Percentiles rank a stretch among this genome's conserved stretches.
These are phyloP conservation scores for Papilio aristodemus DNA, from an alignment of 1,140 invertebrate genomes.

Conservation along the genomic window DNA sequence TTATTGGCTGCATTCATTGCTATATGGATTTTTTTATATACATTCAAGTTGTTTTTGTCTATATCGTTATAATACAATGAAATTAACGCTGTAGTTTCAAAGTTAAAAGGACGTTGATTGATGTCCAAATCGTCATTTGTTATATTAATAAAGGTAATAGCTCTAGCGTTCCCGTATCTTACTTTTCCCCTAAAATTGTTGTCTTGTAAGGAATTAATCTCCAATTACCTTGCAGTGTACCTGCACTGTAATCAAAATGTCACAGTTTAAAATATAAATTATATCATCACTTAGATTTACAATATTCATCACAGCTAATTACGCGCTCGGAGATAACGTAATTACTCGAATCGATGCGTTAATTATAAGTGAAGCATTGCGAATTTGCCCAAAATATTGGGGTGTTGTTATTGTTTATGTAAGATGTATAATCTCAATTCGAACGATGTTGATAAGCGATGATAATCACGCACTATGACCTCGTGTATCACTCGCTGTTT, in stretches of 20 bases:
- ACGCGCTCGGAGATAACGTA: not conserved
- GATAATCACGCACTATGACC: constrained; percentile 4
- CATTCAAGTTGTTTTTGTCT: not conserved
- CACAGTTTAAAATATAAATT: not conserved
- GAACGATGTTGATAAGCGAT: not conserved
- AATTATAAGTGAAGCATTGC: constrained; percentile 1
- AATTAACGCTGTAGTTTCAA: not conserved
- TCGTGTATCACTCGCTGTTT: not conserved
- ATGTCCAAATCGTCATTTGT: too few relatives aligned
- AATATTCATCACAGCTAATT: not conserved
- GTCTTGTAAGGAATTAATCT: too few relatives aligned
- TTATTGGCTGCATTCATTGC: not conserved
- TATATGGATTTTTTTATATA: not conserved
- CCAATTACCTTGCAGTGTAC: too few relatives aligned
- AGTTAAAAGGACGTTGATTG: not conserved
- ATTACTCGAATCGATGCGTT: not conserved
- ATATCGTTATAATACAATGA: not conserved
- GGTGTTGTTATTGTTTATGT: not conserved
- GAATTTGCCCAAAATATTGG: constrained; percentile 11
- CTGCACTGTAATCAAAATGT: not conserved
- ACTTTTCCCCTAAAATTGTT: too few relatives aligned
- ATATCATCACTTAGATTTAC: not conserved
- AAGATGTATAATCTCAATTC: not conserved
- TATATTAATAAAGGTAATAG: too few relatives aligned
- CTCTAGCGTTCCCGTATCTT: too few relatives aligned